Base-by-base conservation (phyloP, 2,888 invertebrate genomes). In the Dexiosoma caninum region DNA sequence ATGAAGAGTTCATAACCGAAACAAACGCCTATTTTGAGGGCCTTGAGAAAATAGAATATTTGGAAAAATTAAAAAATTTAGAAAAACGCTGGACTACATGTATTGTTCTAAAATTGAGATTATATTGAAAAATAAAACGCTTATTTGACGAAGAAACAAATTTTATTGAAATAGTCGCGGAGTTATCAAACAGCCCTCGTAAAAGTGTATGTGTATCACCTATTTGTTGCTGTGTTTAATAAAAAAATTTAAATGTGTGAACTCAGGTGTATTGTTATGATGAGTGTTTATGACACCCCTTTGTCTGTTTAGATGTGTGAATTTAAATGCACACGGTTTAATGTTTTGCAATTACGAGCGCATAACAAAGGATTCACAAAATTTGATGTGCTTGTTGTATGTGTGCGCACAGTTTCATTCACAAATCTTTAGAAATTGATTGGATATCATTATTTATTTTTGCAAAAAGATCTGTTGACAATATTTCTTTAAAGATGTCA, bases 191-290 rank as follows among this genome's bases (percentile, higher is more conserved):
- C n/a, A n/a, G n/a, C n/a, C n/a, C n/a, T n/a, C n/a, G n/a, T 46
- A 1, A 27, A n/a, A 10, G 3, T 40, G 27, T 49, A 19, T 32
- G 23, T 42, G 14, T 32, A 8, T n/a, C 37, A 19, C 7, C n/a
- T 64, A 2, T 1, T 40, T 59, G 10, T 14, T 40, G 23, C 12
- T 21, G n/a, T 46, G 57, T 46, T 69, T 57, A 55, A 57, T 42
- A 57, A 69, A 35, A n/a, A 32, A 44, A 27, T 69, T 27, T 23
- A 69, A 57, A 44, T 16, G 35, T 44, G 57, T 69, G 57, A 44
- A 69, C 46, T 46, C 57, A 57, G 57, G 44, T 46, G 69, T 35
- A 69, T 12, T 14, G 4, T 55, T n/a, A 16, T 23, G 57, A 23
- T 30, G 32, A 55, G n/a, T 55, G 35, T 46, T 57, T 23, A 12